A percentile compares a stretch with the other conserved stretches of the same genome.
Evolutionary conservation across 2,888 invertebrate genomes (phyloP).

Genomic region (Mantis religiosa): DNA sequence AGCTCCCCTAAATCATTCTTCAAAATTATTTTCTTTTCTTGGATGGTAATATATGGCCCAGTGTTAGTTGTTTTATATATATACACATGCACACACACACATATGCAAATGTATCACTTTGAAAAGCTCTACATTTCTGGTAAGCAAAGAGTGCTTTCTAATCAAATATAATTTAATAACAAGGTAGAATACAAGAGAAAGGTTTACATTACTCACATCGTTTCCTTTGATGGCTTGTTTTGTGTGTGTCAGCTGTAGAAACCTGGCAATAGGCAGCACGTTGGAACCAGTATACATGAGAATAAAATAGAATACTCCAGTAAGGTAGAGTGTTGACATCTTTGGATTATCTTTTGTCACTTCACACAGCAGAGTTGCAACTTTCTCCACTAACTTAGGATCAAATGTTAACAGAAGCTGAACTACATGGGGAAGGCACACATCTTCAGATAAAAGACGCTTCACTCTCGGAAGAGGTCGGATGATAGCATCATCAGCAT

Average conservation of each 20-base stretch:
- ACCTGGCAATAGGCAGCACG: constrained; percentile 89
- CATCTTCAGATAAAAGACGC: constrained; percentile 78
- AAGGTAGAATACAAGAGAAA: background rate
- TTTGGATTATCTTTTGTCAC: constrained; percentile 95
- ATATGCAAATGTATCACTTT: no score
- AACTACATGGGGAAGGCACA: constrained; percentile 89
- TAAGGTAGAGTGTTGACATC: constrained; percentile 87
- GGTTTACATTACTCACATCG: constrained; percentile 57
- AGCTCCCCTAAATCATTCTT: no score
- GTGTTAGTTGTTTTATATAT: no score
- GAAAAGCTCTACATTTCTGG: no score
- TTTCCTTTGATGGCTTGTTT: constrained; percentile 92
- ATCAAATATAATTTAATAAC: no score
- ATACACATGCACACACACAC: no score
- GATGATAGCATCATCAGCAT: constrained; percentile 89
- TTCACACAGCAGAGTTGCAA: constrained; percentile 81
- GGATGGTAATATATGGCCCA: no score
- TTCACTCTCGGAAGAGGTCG: constrained; percentile 92
- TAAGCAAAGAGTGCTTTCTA: no score
- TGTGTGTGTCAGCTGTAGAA: constrained; percentile 90
- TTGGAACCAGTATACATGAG: constrained; percentile 98
- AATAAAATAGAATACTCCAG: constrained; percentile 97
- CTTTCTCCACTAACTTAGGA: constrained; percentile 92
- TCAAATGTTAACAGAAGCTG: constrained; percentile 95
- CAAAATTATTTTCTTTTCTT: no score